Base-by-base conservation (phyloP, 1,140 invertebrate genomes). In the Lordiphosa stackelbergi region DNA sequence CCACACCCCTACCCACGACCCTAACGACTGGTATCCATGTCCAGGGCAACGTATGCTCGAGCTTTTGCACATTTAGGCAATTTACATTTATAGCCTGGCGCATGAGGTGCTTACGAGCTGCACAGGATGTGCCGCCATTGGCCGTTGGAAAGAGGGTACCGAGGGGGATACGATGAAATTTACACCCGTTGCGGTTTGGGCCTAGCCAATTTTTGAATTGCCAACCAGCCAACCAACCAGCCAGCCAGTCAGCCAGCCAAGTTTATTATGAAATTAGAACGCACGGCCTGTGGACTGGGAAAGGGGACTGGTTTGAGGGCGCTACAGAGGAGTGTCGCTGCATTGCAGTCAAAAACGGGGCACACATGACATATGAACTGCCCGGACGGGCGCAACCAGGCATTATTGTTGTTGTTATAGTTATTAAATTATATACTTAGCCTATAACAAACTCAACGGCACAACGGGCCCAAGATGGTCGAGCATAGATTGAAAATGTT, bases 221-320 rank as follows among this genome's bases (percentile, higher is more conserved):
- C 36, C 62, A 69, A 60, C 62, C 55, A 16, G n/a, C n/a, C n/a
- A n/a, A n/a, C n/a, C n/a, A n/a, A 9, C 11, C 48, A 28, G 3
- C 4, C 19, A 22, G 22, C 22, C 22, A 19, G 42, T 22, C 19
- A 37, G 40, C 40, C 63, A 66, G 64, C 64, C 63, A 68, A 81
- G 78, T 81, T 81, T 81, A 81, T 81, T 81, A 81, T 81, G 77
- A 81, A 81, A 81, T 81, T 83, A 84, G 77, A 83, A 65, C 72
- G 72, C 69, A 56, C 53, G 37, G 64, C 38, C 42, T 35, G n/a
- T 4, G 16, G 41, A 8, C 7, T 22, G 38, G 62, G 63, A 59
- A 51, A 53, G 45, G 63, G 63, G n/a, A 58, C 58, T 59, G 63
- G 64, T 42, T 11, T 42, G 34, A 28, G 22, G 46, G 43, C 31